A percentile compares a stretch with the other conserved stretches of the same genome.
Conservation (phyloP, 2,888 invertebrate genomes). For the Drosophila pseudotakahashii region DNA sequence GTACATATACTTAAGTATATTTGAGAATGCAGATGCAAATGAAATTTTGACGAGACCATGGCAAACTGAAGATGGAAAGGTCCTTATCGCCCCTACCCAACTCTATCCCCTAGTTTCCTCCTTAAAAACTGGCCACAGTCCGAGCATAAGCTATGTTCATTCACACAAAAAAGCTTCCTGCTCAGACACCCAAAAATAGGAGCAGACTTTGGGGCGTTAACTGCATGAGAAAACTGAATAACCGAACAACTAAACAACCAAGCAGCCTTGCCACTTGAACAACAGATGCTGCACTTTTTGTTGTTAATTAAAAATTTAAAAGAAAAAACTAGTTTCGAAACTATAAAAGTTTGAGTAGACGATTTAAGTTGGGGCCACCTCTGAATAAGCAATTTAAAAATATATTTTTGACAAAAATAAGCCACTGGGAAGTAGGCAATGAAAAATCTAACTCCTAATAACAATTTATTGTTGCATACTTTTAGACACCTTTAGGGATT, state of each 20-base stretch:
- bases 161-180: conserved; percentile 17
- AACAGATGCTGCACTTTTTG: conserved; percentile 30
- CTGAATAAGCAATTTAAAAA: conserved; percentile 1
- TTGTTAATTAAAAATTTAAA: conserved; percentile 33
- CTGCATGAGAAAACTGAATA: conserved; percentile 27
- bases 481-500: too few relatives aligned
- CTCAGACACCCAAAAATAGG: conserved; percentile 7
- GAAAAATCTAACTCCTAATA: too few relatives aligned
- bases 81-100: not conserved
- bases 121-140: conserved; percentile 5
- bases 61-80: conserved; percentile 26
- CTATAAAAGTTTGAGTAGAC: not conserved
- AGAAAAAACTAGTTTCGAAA: conserved; percentile 1
- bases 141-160: conserved; percentile 18
- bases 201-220: conserved; percentile 27
- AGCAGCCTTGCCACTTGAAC: conserved; percentile 20
- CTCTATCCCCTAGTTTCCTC: not conserved
- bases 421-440: not conserved
- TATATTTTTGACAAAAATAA: not conserved
- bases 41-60: conserved; percentile 38
- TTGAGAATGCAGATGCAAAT: conserved; percentile 49
- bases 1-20: conserved; percentile 11
- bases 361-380: not conserved
- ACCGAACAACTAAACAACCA: conserved; percentile 2
- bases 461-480: not conserved